Base-by-base conservation (phyloP, 2,113 vertebrate genomes). In the Hippocampus mohnikei region DNA sequence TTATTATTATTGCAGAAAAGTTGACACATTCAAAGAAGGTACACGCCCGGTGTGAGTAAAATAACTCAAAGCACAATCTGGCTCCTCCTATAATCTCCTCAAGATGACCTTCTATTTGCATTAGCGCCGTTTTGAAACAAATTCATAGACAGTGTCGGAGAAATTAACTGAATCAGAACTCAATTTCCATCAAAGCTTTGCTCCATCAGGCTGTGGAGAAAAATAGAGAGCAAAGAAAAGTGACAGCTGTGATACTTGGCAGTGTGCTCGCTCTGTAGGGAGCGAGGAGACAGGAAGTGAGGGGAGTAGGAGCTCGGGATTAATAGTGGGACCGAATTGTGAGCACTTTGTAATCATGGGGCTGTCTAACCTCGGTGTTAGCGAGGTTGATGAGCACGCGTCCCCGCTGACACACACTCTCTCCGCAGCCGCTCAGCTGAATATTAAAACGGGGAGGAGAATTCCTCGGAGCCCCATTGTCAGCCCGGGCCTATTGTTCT, bases 261-360 rank as follows among this genome's bases (percentile, higher is more conserved):
- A 76, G 61, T 10, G 66, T 11, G 65, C 56, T 73, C 10, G 33
- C 78, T 76, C 68, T 46, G 70, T 75, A 74, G 74, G 79, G 76
- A 81, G 74, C 64, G 23, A 76, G 82, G 81, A 77, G 73, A 46
- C 52, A 84, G 83, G 75, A 79, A 83, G 72, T 29, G 62, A 85
- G 82, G 73, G 42, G 53, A 78, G 69, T 69, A 80, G 79, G 79
- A 87, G 75, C 71, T 67, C 72, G 80, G 84, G 84, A 84, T 81
- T 86, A 78, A 78, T 85, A 82, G 82, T 86, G 84, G 86, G 85
- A 88, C 78, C 71, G 78, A 85, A 85, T 80, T 86, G 80, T 77
- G 85, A 86, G 81, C 77, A 81, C 84, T 88, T 87, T 87, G 88
- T 86, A 91, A 89, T 91, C 89, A 88, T 85, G 85, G 79, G 87